Percentiles rank a stretch among this genome's conserved stretches.
These are phyloP conservation scores for Leucania comma DNA, from an alignment of 2,888 invertebrate species.

Conservation along the genomic window DNA sequence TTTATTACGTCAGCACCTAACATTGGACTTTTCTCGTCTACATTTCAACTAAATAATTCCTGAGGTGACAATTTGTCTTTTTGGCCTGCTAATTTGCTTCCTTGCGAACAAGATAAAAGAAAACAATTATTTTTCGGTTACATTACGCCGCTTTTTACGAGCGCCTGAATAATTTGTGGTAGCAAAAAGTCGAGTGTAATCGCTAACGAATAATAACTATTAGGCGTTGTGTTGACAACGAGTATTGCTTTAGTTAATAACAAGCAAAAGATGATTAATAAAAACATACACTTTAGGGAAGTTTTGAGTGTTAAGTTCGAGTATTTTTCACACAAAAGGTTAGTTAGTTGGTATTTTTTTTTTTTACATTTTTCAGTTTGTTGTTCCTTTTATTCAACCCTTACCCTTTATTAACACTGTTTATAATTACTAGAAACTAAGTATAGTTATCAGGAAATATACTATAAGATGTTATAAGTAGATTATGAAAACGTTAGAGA, in stretches of 20 bases:
- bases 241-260: conserved; percentile 16
- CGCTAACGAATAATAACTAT: conserved; percentile 37
- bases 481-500: conserved; percentile 9
- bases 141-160: conserved; percentile 39
- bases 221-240: conserved; percentile 41
- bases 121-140: conserved; percentile 58
- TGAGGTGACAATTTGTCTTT: conserved; percentile 60
- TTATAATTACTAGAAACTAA: too few species aligned
- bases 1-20: conserved; percentile 37
- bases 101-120: conserved; percentile 45
- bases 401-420: too few species aligned
- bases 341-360: too few species aligned
- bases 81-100: conserved; percentile 48
- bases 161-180: conserved; percentile 53
- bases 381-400: background rate
- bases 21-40: conserved; percentile 26
- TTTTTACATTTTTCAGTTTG: background rate
- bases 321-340: background rate
- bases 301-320: background rate
- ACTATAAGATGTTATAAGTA: background rate
- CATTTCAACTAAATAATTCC: conserved; percentile 60
- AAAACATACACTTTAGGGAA: background rate
- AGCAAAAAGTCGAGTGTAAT: conserved; percentile 49
- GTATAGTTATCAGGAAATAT: too few species aligned
- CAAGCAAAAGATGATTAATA: background rate